Percentiles rank a stretch among this genome's conserved stretches.
phyloP scores from a whole-genome alignment of 2,888 invertebrate genomes.

The Pollenia labialis region DNA sequence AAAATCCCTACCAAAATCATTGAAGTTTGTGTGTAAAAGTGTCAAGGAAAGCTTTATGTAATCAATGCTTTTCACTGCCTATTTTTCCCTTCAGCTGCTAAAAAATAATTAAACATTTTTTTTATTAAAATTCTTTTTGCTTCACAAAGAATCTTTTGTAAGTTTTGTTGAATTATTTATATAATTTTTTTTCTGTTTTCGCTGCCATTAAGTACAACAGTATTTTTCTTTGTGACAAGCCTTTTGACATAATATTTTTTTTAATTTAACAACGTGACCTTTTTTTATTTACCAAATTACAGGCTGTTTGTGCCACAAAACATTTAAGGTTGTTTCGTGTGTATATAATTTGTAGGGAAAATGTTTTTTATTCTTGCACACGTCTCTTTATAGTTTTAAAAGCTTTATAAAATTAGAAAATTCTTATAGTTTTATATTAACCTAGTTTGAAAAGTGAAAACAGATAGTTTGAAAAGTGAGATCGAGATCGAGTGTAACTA shows the following conservation, averaged over 20 bases:
- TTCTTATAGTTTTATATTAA: no score
- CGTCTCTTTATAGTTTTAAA: neutral
- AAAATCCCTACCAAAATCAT: neutral
- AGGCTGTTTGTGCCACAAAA: constrained; percentile 13
- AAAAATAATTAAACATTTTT: neutral
- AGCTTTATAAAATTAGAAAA: neutral
- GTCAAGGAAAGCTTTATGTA: neutral
- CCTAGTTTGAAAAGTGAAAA: no score
- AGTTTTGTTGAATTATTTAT: neutral
- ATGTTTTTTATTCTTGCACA: constrained; percentile 1
- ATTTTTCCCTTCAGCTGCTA: neutral
- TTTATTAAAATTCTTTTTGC: neutral
- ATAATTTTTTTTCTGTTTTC: neutral
- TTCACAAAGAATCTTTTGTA: neutral
- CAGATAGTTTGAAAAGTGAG: no score
- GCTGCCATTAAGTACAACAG: no score
- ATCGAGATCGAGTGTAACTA: neutral
- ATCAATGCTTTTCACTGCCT: neutral
- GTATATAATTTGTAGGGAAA: constrained; percentile 9
- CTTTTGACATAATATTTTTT: neutral
- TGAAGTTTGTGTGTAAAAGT: neutral
- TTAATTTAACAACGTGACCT: constrained; percentile 40
- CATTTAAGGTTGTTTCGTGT: constrained; percentile 21
- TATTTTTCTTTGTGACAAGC: neutral
- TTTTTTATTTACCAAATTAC: constrained; percentile 31